phyloP scores from a whole-genome alignment of 2,113 vertebrate species.

The Ophiodon elongatus region DNA sequence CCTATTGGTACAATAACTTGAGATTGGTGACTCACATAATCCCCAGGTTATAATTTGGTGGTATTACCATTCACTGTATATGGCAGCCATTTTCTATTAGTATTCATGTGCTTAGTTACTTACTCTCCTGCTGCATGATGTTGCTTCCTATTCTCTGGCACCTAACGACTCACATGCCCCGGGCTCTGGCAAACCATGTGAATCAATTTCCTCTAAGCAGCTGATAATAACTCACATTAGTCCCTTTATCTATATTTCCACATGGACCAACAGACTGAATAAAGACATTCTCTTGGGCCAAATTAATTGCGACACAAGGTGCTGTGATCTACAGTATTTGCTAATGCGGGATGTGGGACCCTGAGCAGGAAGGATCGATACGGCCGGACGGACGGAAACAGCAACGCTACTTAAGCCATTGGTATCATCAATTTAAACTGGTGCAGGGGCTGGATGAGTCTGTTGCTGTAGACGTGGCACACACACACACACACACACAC shows the following conservation, averaged over 20 bases:
- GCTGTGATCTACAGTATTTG: conserved; percentile 52
- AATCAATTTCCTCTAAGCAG: conserved; percentile 64
- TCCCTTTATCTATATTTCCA: conserved; percentile 54
- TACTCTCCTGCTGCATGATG: conserved; percentile 1
- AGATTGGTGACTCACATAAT: not conserved
- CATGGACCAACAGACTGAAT: conserved; percentile 38
- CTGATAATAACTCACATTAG: conserved; percentile 69
- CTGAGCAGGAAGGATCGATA: conserved; percentile 65
- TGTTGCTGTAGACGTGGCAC: conserved; percentile 4
- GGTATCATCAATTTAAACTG: conserved; percentile 35
- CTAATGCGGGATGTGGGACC: conserved; percentile 54
- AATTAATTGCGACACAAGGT: conserved; percentile 61
- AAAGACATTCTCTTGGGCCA: conserved; percentile 41
- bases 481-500: too few relatives aligned
- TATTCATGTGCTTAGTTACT: not conserved
- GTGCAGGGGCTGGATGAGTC: conserved; percentile 11
- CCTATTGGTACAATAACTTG: not conserved
- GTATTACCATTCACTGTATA: not conserved
- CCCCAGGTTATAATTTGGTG: not conserved
- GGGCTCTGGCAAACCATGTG: conserved; percentile 37
- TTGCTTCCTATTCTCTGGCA: conserved; percentile 19
- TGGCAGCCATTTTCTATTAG: not conserved
- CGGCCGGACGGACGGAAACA: conserved; percentile 19
- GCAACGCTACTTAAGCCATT: conserved; percentile 28
- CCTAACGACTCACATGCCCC: conserved; percentile 17